These are phyloP conservation scores for Euproctis similis DNA, from an alignment of 2,888 invertebrate species.

Conservation along the genomic window DNA sequence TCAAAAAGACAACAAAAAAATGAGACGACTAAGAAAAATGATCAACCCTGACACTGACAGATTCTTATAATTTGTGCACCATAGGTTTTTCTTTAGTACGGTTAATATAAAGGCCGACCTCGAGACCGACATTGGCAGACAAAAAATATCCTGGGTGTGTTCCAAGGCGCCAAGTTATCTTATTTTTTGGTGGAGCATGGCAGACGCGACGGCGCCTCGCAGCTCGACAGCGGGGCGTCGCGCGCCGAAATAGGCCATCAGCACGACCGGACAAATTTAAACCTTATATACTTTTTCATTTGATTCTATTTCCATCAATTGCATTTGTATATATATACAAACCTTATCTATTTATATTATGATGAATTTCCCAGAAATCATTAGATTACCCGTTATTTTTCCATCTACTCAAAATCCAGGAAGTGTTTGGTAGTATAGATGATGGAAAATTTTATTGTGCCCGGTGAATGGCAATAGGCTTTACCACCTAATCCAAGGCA, in stretches of 20 bases:
- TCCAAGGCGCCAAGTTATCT: conserved; percentile 57
- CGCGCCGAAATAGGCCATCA: conserved; percentile 23
- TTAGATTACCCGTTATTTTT: no score
- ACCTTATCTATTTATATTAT: no score
- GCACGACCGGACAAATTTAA: conserved; percentile 8
- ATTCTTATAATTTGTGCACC: conserved; percentile 52
- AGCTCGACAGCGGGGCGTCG: conserved; percentile 48
- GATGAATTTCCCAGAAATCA: no score
- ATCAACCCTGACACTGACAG: conserved; percentile 56
- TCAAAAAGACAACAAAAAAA: no score
- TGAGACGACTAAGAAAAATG: conserved; percentile 35
- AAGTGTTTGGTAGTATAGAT: no score
- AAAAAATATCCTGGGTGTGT: conserved; percentile 67
- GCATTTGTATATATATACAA: no score
- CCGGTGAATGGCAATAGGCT: no score
- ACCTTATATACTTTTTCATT: conserved; percentile 7
- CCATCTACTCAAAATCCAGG: no score
- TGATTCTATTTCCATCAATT: no score
- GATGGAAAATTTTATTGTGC: no score
- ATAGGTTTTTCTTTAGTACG: conserved; percentile 53
- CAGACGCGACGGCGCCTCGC: conserved; percentile 69
- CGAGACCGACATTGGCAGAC: conserved; percentile 61
- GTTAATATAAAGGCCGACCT: conserved; percentile 69
- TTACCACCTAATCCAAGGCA: no score
- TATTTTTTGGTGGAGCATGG: conserved; percentile 38